Conservation (phyloP, 2,888 invertebrate species). For the Lepidochrysops patricia region DNA sequence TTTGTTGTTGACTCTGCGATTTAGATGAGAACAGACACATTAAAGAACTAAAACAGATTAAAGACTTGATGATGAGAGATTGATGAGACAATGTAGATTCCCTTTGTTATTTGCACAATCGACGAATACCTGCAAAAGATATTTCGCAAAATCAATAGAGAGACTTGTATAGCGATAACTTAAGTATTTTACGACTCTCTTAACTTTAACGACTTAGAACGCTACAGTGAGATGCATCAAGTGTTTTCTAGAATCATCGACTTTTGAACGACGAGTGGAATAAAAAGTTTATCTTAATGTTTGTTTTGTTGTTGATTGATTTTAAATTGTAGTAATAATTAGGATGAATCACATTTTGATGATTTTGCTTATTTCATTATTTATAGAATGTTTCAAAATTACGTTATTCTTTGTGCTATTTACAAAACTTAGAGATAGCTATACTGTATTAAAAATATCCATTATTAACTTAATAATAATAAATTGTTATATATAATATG, state of each 20-base stretch:
- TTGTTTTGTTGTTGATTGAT: background rate
- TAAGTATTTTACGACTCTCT: conserved; percentile 42
- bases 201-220: conserved; percentile 35
- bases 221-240: conserved; percentile 18
- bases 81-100: background rate
- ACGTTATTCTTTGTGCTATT: no score
- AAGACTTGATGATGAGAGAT: no score
- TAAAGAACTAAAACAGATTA: no score
- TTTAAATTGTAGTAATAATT: no score
- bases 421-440: no score
- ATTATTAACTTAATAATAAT: no score
- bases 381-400: no score
- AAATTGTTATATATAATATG: no score
- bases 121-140: background rate
- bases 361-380: no score
- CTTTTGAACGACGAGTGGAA: background rate
- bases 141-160: conserved; percentile 2
- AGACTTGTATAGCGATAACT: conserved; percentile 30
- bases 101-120: conserved; percentile 9
- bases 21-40: background rate
- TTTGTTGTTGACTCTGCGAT: background rate
- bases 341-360: no score
- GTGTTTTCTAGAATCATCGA: background rate
- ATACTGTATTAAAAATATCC: no score
- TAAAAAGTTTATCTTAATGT: background rate